These are phyloP conservation scores for Protaetia brevitarsis DNA, from an alignment of 1,140 invertebrate genomes.

Conservation along the genomic window DNA sequence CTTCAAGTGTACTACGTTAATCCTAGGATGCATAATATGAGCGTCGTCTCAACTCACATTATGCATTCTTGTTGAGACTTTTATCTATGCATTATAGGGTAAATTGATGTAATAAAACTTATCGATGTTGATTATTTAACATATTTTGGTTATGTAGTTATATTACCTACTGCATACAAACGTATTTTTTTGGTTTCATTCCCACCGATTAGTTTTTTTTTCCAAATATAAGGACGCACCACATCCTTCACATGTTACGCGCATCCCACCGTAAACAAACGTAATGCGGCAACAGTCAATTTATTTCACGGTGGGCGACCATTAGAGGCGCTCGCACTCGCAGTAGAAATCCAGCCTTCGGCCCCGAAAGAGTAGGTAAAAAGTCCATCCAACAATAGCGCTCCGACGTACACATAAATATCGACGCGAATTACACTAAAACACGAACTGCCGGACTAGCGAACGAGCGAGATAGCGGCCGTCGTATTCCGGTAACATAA, in stretches of 20 bases:
- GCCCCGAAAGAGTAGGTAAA: background rate
- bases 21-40: no score
- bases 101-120: no score
- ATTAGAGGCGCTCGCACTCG: background rate
- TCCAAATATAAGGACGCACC: no score
- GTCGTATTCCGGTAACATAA: background rate
- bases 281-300: constrained; percentile 10
- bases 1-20: no score
- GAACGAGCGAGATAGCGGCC: background rate
- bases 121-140: no score
- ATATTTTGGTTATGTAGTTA: no score
- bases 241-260: background rate
- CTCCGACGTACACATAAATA: background rate
- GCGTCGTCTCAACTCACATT: no score
- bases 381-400: background rate
- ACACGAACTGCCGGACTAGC: background rate
- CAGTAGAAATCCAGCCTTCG: background rate
- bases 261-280: constrained; percentile 4
- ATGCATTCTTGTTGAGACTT: no score
- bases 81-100: no score
- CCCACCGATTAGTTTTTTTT: no score
- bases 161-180: no score
- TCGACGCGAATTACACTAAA: constrained; percentile 18
- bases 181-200: no score
- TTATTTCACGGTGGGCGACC: constrained; percentile 8